phyloP scores from a whole-genome alignment of 2,113 vertebrate genomes.

The Heterochromis multidens region DNA sequence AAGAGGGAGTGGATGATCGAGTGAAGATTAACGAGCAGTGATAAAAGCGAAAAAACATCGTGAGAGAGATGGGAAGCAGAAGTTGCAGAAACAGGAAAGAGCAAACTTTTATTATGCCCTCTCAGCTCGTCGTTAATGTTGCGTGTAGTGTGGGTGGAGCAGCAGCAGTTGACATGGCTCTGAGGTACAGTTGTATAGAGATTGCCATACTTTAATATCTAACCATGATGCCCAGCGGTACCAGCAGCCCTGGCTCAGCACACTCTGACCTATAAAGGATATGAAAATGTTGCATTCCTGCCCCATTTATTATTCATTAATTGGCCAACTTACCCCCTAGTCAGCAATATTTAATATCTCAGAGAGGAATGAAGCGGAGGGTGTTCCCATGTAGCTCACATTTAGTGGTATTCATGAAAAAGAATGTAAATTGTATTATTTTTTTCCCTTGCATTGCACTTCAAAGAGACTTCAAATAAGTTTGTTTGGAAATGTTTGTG shows the following conservation, averaged over 20 bases:
- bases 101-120: conserved; percentile 58
- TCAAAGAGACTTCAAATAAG: conserved; percentile 56
- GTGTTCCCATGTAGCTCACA: conserved; percentile 32
- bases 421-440: conserved; percentile 52
- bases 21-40: conserved; percentile 53
- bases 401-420: conserved; percentile 60
- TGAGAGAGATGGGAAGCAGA: conserved; percentile 18
- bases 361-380: conserved; percentile 22
- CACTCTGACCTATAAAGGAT: conserved; percentile 70
- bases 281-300: conserved; percentile 64
- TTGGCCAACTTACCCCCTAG: conserved; percentile 65
- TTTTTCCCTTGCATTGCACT: conserved; percentile 37
- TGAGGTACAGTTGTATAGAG: conserved; percentile 52
- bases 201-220: conserved; percentile 59
- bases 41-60: conserved; percentile 47
- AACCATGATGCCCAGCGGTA: conserved; percentile 59
- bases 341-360: conserved; percentile 74
- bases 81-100: conserved; percentile 37
- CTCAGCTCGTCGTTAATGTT: conserved; percentile 58
- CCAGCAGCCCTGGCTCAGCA: conserved; percentile 45
- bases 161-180: conserved; percentile 48
- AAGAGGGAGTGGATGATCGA: conserved; percentile 40
- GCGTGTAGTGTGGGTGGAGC: conserved; percentile 48
- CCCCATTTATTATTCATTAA: conserved; percentile 76
- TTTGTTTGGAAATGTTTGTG: conserved; percentile 27